Base-by-base conservation (phyloP, 2,888 invertebrate species). In the Spilarctia lutea region DNA sequence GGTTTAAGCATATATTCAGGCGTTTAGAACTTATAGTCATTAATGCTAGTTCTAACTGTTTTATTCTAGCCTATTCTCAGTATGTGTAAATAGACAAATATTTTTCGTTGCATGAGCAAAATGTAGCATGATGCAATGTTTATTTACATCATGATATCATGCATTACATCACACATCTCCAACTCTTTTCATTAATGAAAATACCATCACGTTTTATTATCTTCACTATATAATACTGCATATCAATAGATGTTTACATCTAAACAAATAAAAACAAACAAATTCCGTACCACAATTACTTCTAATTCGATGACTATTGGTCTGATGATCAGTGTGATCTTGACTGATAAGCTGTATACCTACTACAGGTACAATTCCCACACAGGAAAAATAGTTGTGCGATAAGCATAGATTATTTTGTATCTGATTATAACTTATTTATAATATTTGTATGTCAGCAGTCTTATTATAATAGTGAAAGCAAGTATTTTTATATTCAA, bases 181-280 rank as follows among this genome's bases (percentile, higher is more conserved):
- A 48, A 33, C 33, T 71, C 10, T 16, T 45, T 20, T 65, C 18
- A 63, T 65, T 48, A 30, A 71, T 35, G n/a, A 35, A 48, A 71
- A 65, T 65, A 45, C 48, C 48, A 65, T 65, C 35, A 71, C 24
- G 18, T 24, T 35, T 71, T 71, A 33, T 71, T 65, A 48, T 65
- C 20, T 65, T n/a, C n/a, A 7, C 35, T 30, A 63, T 30, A 30
- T 30, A 63, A 63, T 30, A 30, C 63, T 63, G 30, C 13, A 7
- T 30, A 8, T 63, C 18, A 63, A 63, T 63, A 30, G 27, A 30
- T 30, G 63, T 18, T 63, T 63, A 63, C 30, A 24, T 60, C 3
- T 13, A n/a, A 13, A 27, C 27, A 60, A 27, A 60, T 30, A n/a
- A 60, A 81, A 76, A 76, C 35, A 81, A 76, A 76, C 35, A 69